These are phyloP conservation scores for Tupaia tana DNA, from an alignment of 2,113 vertebrate genomes.

Conservation along the genomic window DNA sequence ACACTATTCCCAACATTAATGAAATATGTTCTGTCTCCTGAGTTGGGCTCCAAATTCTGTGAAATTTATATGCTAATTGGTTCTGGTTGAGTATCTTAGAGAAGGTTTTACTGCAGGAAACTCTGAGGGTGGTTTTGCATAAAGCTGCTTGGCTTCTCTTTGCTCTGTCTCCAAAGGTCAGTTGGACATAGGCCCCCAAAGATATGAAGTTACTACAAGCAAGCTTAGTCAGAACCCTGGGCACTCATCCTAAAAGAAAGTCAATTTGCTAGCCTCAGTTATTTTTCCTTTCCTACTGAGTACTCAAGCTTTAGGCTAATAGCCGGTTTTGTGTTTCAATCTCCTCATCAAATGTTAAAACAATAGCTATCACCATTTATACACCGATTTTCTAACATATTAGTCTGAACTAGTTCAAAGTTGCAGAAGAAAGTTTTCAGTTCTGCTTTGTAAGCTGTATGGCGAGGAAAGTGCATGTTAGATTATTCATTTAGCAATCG, in stretches of 20 bases:
- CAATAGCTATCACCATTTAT: conserved; percentile 34
- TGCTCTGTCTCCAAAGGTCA: conserved; percentile 61
- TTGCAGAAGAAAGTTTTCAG: conserved; percentile 18
- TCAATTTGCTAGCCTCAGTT: conserved; percentile 33
- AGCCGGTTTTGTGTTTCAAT: conserved; percentile 51
- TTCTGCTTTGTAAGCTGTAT: not conserved
- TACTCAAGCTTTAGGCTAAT: conserved; percentile 64
- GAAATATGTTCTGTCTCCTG: not conserved
- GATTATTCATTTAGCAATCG: not conserved
- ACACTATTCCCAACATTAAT: not conserved
- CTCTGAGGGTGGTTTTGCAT: not conserved
- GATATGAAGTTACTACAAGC: conserved; percentile 22
- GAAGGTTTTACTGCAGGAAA: conserved; percentile 5
- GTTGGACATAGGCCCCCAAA: conserved; percentile 5
- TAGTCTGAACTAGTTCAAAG: conserved; percentile 6
- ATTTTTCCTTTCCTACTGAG: conserved; percentile 48
- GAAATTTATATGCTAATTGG: not conserved
- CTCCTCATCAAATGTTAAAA: conserved; percentile 59
- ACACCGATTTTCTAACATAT: conserved; percentile 46
- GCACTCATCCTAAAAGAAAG: conserved; percentile 63
- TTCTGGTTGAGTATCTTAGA: not conserved
- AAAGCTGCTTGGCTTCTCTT: not conserved
- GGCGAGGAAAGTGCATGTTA: not conserved
- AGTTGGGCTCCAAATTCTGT: not conserved
- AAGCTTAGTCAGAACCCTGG: conserved; percentile 40